Base-by-base conservation (phyloP, 1,140 invertebrate species). In the Coelopa frigida region DNA sequence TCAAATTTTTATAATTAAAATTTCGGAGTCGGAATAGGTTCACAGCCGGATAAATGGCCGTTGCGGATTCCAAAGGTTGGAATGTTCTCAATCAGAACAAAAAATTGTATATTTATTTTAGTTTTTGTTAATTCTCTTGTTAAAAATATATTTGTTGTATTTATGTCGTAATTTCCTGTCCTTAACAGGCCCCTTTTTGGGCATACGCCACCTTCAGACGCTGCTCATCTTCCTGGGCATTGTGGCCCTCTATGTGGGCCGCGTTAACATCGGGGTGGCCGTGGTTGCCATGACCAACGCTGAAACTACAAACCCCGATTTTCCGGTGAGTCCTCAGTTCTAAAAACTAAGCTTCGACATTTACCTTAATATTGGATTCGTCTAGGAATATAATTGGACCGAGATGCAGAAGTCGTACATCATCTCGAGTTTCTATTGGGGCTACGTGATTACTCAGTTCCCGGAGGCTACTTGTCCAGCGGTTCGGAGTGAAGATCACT, bases 211-310 rank as follows among this genome's bases (percentile, higher is more conserved):
- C 56, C 48, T 75, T 6, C 83, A 85, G 55, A 70, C 75, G 0
- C 42, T 83, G 3, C 58, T 85, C n/a, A 65, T 83, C 27, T 82
- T 83, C 55, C 50, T 79, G 12, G 74, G 78, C 0, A 73, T 83
- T 47, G 58, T 78, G 0, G 69, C 80, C 21, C 78, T 76, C 3
- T 84, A 82, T 57, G 75, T 73, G 8, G 73, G 78, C 54, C 66
- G 83, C 43, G 78, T 83, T 7, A 82, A 81, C 43, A 72, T 84
- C 43, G 83, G 82, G 5, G 80, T 85, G 48, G 81, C 80, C 4
- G 75, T 85, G 14, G 63, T 67, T 50, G 63, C 63, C 41, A 67
- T 67, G 60, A 63, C 61, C 5, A 58, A 67, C 49, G 41, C 53
- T 0, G 32, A 23, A 0, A 36, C 38, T 5, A 55, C 53, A 14